Conservation (phyloP, 2,888 invertebrate species). For the Ditylenchus weischeri region DNA sequence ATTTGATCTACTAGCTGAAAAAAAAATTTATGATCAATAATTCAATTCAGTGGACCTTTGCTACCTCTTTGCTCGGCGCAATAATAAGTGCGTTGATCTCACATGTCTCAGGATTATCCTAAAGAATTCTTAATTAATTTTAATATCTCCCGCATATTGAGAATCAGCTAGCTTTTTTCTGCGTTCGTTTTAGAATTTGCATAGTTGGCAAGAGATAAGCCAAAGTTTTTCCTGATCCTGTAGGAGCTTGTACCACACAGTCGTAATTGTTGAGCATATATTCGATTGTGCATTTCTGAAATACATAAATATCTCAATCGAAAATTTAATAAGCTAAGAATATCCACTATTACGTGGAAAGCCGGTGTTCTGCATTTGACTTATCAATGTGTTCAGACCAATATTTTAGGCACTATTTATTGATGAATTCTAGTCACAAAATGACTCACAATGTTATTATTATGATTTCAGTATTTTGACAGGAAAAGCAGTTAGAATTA, state of each 20-base stretch:
- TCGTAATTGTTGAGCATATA: constrained; percentile 84
- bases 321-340: neutral
- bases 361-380: too few species aligned
- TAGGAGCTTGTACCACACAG: constrained; percentile 95
- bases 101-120: constrained; percentile 19
- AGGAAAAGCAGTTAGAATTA: neutral
- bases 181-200: constrained; percentile 66
- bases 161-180: neutral
- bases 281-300: constrained; percentile 32
- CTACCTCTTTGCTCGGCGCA: constrained; percentile 83
- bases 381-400: neutral
- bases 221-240: constrained; percentile 95
- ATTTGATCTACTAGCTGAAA: constrained; percentile 2
- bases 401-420: too few species aligned
- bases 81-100: constrained; percentile 81
- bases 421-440: too few species aligned
- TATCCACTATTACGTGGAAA: too few species aligned
- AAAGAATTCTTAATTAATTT: too few species aligned
- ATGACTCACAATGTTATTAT: too few species aligned
- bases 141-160: too few species aligned
- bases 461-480: too few species aligned
- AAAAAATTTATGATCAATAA: constrained; percentile 50
- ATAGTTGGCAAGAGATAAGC: constrained; percentile 89
- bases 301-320: neutral
- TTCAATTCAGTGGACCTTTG: constrained; percentile 60